phyloP scores from a whole-genome alignment of 2,797 vertebrate genomes.

The Enteromius mattozi region DNA sequence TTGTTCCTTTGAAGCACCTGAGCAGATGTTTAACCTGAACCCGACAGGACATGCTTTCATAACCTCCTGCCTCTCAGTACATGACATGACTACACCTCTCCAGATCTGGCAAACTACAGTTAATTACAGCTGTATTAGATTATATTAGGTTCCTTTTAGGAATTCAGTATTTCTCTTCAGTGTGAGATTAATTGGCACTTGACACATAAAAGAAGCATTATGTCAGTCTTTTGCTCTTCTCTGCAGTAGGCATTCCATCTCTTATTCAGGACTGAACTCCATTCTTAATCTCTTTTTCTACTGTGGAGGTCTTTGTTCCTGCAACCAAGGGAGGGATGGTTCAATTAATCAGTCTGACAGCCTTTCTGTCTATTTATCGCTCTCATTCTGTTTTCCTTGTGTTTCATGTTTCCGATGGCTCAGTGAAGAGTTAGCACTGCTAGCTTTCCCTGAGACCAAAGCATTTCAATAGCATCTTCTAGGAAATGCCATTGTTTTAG shows the following conservation, averaged over 20 bases:
- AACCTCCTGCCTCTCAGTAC: conserved; percentile 24
- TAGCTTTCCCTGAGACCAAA: background rate
- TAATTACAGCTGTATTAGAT: conserved; percentile 24
- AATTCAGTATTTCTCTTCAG: conserved; percentile 21
- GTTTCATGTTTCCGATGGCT: background rate
- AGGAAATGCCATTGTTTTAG: background rate
- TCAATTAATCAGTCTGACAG: conserved; percentile 61
- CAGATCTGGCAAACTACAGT: conserved; percentile 23
- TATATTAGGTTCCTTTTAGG: conserved; percentile 25
- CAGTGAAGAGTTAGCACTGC: background rate
- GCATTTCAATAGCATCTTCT: background rate
- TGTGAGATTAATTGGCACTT: conserved; percentile 41
- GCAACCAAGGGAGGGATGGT: conserved; percentile 38
- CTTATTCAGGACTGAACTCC: conserved; percentile 39
- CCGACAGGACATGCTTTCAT: conserved; percentile 14
- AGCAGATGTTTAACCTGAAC: conserved; percentile 40
- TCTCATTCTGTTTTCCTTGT: conserved; percentile 8
- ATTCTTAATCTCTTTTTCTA: conserved; percentile 40
- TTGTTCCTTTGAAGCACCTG: conserved; percentile 13
- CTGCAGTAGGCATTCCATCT: conserved; percentile 15
- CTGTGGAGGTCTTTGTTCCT: conserved; percentile 38
- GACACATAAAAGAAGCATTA: conserved; percentile 35
- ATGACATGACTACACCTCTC: conserved; percentile 5
- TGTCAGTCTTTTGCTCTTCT: conserved; percentile 13
- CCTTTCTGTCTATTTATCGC: conserved; percentile 22